Evolutionary conservation across 2,113 vertebrate species (phyloP), one percentile per base, ranked within the genome.

Genomic region (Columba janthina): DNA sequence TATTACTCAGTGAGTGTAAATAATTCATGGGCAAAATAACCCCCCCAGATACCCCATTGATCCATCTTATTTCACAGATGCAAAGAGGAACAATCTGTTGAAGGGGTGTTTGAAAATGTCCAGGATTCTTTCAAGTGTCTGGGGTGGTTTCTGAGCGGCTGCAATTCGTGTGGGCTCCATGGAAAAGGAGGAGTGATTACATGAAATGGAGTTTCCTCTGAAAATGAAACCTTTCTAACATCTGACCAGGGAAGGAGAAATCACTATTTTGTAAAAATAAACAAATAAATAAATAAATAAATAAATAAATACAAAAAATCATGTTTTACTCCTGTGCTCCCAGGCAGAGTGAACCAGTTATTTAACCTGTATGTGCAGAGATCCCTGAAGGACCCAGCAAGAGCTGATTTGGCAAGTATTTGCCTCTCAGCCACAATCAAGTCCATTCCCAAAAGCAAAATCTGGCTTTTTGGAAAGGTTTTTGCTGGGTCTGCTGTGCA

Each of bases 21-120:
- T 96, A 95, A 97, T 94, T 96, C 88, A 94, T 51, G 50, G 79
- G 44, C 28, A 60, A 87, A 95, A 94, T 26, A 95, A 50, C 61
- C 85, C 88, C 67, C 83, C 73, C 18, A 65, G 20, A 83, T 61
- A n/a, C 50, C 51, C 44, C 82, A 57, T 57, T 1, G 21, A 91
- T 90, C 75, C 48, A 3, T 93, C 88, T 86, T 48, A 53, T 38
- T 90, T 53, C 61, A 9, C 20, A 11, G 85, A 78, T 20, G 32
- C 3, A 4, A 87, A 64, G 65, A 71, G 79, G 64, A 81, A 38
- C 24, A 40, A 77, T 74, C 72, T 67, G 56, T 67, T 54, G 76
- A 83, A 88, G 50, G 61, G 31, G 20, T 21, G 1, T 67, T 90
- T 85, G 76, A 36, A 65, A 92, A 48, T 8, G 31, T 60, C 73